Percentiles rank a stretch among this genome's conserved stretches.
These are phyloP conservation scores for Gibbula magus DNA, from an alignment of 2,888 invertebrate genomes.

Conservation along the genomic window DNA sequence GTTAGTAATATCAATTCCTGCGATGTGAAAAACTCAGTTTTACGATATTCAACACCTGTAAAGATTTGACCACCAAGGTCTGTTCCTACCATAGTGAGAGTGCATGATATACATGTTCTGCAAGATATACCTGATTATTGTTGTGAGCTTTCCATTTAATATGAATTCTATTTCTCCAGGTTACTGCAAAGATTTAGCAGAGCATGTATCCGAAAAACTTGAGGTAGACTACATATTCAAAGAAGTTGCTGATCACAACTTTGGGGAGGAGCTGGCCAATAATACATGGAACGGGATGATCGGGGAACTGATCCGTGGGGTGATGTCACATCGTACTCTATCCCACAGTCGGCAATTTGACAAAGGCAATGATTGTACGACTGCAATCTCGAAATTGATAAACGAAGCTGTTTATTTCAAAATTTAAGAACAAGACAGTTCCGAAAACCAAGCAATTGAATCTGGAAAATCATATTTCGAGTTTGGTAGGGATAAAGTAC, in stretches of 20 bases:
- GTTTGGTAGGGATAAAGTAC: background rate
- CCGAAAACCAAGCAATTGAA: background rate
- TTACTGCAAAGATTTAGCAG: slow-evolving; percentile 93
- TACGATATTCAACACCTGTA: no score
- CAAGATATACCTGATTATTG: no score
- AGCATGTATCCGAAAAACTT: slow-evolving; percentile 85
- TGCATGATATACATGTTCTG: no score
- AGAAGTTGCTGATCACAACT: slow-evolving; percentile 89
- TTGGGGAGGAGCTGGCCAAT: slow-evolving; percentile 78
- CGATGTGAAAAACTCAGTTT: no score
- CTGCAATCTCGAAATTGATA: slow-evolving; percentile 16
- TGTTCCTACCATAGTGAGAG: no score
- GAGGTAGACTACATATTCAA: slow-evolving; percentile 90
- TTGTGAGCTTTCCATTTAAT: no score
- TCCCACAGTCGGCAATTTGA: slow-evolving; percentile 23
- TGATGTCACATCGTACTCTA: slow-evolving; percentile 38
- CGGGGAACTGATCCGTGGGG: slow-evolving; percentile 64
- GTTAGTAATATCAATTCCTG: no score
- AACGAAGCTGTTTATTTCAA: background rate
- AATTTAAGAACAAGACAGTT: background rate
- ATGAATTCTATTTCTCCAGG: slow-evolving; percentile 76
- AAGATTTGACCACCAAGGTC: no score
- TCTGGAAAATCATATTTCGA: background rate
- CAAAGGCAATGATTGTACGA: slow-evolving; percentile 30
- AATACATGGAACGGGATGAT: slow-evolving; percentile 73